Base-by-base conservation (phyloP, 2,888 invertebrate genomes). In the Scaptomyza polygonia region DNA sequence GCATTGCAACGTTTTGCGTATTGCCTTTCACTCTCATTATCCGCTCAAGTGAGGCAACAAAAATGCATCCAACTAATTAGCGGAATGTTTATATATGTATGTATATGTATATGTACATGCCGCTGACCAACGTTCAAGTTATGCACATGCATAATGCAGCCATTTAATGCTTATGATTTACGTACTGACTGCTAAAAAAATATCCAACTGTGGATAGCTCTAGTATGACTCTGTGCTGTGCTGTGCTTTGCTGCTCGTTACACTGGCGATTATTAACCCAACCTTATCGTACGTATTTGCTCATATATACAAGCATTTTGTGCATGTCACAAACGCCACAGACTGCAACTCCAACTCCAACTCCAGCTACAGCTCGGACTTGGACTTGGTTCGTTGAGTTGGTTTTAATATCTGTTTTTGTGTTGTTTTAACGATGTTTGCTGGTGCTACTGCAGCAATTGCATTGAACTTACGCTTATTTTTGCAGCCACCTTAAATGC, bases 231-330 rank as follows among this genome's bases (percentile, higher is more conserved):
- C n/a, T n/a, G n/a, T n/a, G n/a, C n/a, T 58, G 12, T 43, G 21
- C 16, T 61, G 8, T 9, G 30, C 58, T 29, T 14, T 52, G 55
- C 65, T 58, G 6, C 12, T 39, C 58, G 30, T n/a, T 47, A 62
- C 64, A 67, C 39, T 53, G 71, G 78, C 81, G 80, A 69, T 86
- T 84, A 81, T 81, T 86, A 81, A 81, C 64, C 70, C 57, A 66
- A 62, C 68, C 79, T 86, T 82, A 87, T 81, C 87, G 85, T 69
- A 55, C 44, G 67, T 81, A 77, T 81, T 72, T 86, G 81, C 87
- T 81, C 87, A 81, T 84, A 86, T 84, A 86, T 81, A 86, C 87
- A 86, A 86, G 87, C 87, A 87, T 85, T 87, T 87, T 83, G 79
- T 85, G 82, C 82, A 87, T 83, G 86, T 87, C 87, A 84, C 81